These are phyloP conservation scores for Myocastor coypus DNA, from an alignment of 2,113 vertebrate genomes.

Conservation along the genomic window DNA sequence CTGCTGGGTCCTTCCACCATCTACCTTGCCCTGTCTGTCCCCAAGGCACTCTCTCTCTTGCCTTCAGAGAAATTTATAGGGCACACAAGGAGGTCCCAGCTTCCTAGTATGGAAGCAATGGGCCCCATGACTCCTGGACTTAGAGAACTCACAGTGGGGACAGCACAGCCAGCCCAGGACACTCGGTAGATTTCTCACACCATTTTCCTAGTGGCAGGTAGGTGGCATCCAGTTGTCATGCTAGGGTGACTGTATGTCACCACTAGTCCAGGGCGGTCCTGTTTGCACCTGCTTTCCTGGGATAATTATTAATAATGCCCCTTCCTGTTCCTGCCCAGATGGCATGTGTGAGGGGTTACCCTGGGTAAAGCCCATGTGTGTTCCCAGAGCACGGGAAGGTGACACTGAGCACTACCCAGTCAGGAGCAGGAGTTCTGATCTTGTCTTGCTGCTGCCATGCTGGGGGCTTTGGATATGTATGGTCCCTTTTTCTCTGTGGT, in stretches of 20 bases:
- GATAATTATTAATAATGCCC: conserved; percentile 67
- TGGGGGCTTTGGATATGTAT: background rate
- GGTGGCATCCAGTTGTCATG: background rate
- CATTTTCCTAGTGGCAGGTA: background rate
- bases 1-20: too few relatives aligned
- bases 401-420: background rate
- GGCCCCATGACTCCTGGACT: background rate
- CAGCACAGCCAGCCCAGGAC: background rate
- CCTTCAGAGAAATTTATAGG: background rate
- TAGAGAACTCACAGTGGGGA: too few relatives aligned
- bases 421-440: background rate
- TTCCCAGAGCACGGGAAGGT: background rate
- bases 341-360: background rate
- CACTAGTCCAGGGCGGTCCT: conserved; percentile 1
- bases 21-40: background rate
- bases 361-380: background rate
- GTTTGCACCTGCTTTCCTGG: background rate
- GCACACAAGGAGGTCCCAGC: too few relatives aligned
- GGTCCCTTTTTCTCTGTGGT: background rate
- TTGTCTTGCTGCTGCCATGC: background rate
- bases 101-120: background rate
- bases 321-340: background rate
- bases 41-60: background rate
- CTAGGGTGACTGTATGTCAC: background rate
- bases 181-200: background rate